phyloP scores from a whole-genome alignment of 2,113 vertebrate species.

The Myxocyprinus asiaticus region DNA sequence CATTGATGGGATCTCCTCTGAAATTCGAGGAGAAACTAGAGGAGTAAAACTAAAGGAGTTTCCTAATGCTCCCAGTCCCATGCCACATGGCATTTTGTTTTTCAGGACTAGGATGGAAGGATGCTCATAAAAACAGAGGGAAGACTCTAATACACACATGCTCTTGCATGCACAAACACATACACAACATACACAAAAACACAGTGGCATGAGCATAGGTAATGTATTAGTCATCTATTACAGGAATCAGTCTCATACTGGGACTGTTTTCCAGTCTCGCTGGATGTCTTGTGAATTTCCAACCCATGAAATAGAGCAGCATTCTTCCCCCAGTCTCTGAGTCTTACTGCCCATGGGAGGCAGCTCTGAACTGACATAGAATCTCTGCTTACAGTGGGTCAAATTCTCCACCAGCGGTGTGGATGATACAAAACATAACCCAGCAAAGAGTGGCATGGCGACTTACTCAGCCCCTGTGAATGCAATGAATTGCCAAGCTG shows the following conservation, averaged over 20 bases:
- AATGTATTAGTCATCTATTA: constrained; percentile 51
- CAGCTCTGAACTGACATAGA: constrained; percentile 47
- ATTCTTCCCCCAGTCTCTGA: constrained; percentile 45
- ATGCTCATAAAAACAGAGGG: constrained; percentile 7
- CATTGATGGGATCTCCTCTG: neutral
- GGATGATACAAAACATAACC: constrained; percentile 59
- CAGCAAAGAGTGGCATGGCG: constrained; percentile 52
- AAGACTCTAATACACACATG: neutral
- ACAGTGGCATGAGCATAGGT: constrained; percentile 38
- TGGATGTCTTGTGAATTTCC: constrained; percentile 53
- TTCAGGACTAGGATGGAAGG: constrained; percentile 4
- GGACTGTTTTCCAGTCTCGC: constrained; percentile 51
- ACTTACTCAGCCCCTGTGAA: constrained; percentile 45
- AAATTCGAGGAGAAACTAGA: neutral
- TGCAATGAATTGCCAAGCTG: constrained; percentile 50
- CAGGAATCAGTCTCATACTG: constrained; percentile 47
- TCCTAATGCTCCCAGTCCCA: no score
- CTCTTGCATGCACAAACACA: constrained; percentile 4
- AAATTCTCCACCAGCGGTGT: constrained; percentile 47
- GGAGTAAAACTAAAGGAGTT: no score
- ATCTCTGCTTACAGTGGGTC: constrained; percentile 51
- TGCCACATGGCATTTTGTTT: neutral
- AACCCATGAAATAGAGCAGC: constrained; percentile 47
- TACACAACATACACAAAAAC: constrained; percentile 44
- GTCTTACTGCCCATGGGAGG: constrained; percentile 42